Base-by-base conservation (phyloP, 2,888 invertebrate species). In the Leucophenga maculata region DNA sequence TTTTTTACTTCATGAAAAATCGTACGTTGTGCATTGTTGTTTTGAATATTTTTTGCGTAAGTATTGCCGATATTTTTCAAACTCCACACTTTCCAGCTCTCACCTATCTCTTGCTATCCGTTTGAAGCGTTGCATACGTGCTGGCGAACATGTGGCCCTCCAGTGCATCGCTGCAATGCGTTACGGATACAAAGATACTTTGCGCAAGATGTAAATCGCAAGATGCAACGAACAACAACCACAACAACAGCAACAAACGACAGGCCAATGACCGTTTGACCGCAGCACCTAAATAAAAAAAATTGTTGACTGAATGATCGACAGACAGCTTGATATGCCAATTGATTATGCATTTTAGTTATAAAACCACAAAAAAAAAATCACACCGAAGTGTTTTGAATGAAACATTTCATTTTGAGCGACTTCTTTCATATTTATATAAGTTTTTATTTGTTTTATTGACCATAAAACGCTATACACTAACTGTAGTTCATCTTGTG, bases 181-280 rank as follows among this genome's bases (percentile, higher is more conserved):
- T 39, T 62, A 68, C 65, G 54, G 57, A 65, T 57, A 57, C 62
- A 62, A 54, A 20, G 52, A 46, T 13, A 48, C 62, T 64, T 64
- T 64, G 48, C 22, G 62, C 62, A 64, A 64, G 60, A 62, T 62
- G 60, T 44, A 62, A 62, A 62, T 62, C 60, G 44, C 46, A 62
- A 62, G n/a, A 46, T 48, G 32, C 32, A 54, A 54, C 50, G 18
- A 6, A 50, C 50, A n/a, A 50, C 16, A 50, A n/a, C 50, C 3
- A 39, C 39, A 39, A 39, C 39, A 39, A 39, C 39, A 39, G 11
- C 11, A 8, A 39, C 9, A 39, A 39, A 75, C 39, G 76, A 72
- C 75, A 81, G 81, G 82, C 79, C 82, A 82, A 79, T 80, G 82
- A 82, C 82, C 82, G 80, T 80, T 81, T 82, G 82, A 82, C 82